Conservation (phyloP, 2,113 vertebrate species). For the Fregetta grallaria region DNA sequence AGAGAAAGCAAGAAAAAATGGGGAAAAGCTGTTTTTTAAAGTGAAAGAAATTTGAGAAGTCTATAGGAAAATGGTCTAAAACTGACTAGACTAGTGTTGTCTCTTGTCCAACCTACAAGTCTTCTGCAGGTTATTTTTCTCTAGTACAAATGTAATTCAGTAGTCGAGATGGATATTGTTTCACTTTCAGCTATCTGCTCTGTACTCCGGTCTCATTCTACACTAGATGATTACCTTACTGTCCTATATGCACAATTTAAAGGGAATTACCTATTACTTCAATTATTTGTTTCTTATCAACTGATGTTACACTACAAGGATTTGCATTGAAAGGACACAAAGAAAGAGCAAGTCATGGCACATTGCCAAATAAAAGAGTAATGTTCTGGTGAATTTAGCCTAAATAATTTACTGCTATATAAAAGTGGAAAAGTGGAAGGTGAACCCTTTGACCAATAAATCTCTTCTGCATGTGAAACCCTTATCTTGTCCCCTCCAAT, state of each 20-base stretch:
- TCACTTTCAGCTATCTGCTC: conserved; percentile 47
- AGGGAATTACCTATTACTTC: conserved; percentile 81
- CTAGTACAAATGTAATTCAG: neutral
- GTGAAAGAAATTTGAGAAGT: neutral
- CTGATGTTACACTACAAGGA: conserved; percentile 92
- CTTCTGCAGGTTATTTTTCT: neutral
- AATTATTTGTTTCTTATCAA: conserved; percentile 89
- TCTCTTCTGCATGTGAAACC: conserved; percentile 88
- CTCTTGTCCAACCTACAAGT: neutral
- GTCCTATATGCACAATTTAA: conserved; percentile 69
- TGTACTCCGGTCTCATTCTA: conserved; percentile 33
- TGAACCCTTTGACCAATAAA: conserved; percentile 95
- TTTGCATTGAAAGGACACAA: conserved; percentile 87
- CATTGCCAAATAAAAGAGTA: conserved; percentile 88
- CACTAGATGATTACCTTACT: conserved; percentile 62
- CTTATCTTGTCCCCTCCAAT: conserved; percentile 98
- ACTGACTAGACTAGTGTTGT: neutral
- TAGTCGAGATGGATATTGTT: conserved; percentile 10
- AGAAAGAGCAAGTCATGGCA: conserved; percentile 89
- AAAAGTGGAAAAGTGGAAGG: conserved; percentile 83
- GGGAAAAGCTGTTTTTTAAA: neutral
- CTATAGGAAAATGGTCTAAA: neutral
- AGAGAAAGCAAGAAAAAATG: neutral
- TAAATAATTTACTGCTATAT: conserved; percentile 90
- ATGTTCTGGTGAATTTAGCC: conserved; percentile 95